Evolutionary conservation across 2,113 vertebrate genomes (phyloP).

Genomic region (Microtus richardsoni): DNA sequence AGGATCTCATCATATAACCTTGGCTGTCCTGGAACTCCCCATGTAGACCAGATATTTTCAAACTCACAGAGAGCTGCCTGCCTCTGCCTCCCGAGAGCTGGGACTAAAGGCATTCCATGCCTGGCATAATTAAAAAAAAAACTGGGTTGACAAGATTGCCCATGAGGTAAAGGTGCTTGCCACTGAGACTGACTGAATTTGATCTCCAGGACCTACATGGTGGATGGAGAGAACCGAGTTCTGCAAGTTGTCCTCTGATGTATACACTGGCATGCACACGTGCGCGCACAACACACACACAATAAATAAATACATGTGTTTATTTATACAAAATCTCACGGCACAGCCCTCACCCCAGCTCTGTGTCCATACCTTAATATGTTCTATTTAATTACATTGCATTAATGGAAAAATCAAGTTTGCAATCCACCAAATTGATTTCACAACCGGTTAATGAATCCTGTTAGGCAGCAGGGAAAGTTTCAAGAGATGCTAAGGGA

Average conservation of each 20-base stretch:
- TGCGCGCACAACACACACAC: accelerated
- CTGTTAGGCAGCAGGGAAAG: background rate
- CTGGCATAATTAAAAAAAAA: background rate
- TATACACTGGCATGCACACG: too few relatives aligned
- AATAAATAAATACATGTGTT: background rate
- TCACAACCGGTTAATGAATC: constrained; percentile 66
- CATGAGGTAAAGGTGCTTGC: too few relatives aligned
- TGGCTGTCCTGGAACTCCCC: background rate
- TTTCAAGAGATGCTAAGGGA: background rate
- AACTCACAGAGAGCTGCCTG: background rate
- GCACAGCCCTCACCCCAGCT: background rate
- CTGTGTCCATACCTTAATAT: background rate
- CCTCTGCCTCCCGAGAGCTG: background rate
- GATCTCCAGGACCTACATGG: background rate
- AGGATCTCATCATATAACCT: background rate
- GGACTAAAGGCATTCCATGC: background rate
- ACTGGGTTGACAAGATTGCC: background rate
- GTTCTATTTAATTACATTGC: constrained; percentile 13
- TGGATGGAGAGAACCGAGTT: background rate
- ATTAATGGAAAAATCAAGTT: constrained; percentile 33
- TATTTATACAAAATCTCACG: background rate
- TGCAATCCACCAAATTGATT: constrained; percentile 61
- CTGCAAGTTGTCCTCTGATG: too few relatives aligned
- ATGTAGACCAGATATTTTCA: background rate
- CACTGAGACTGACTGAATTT: background rate